Evolutionary conservation across 2,888 invertebrate genomes (phyloP), one percentile per base, ranked within the genome.

Genomic region (Eulithis testata): DNA sequence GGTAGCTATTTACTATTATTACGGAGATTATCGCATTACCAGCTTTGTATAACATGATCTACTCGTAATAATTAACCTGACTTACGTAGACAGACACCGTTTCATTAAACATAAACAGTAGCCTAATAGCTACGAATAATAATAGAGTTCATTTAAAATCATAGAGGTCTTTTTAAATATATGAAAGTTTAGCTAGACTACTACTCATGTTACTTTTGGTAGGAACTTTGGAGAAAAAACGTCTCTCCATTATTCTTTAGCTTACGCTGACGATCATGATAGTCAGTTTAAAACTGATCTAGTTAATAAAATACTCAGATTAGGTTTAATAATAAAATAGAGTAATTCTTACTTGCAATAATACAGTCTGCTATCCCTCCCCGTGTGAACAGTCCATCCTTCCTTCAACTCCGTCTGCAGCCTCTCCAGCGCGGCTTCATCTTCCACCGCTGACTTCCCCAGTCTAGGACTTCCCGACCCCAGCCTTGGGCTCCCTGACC

Each of bases 311-410:
- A 40, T 7, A 40, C 31, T 5, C 3, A 40, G 5, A 37, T 37
- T 5, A 37, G 6, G 5, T 37, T 37, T 37, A 49, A 49, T 3
- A 21, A 50, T 8, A 50, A n/a, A 31, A 11, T 31, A 31, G 11
- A 51, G 27, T 11, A 31, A 21, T 36, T 94, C 97, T 95, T 91
- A 98, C 98, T 98, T 97, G 96, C 97, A 97, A 94, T 97, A 98
- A 90, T 97, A 98, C 68, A 97, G 95, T 76, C 97, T 94, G 70
- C 97, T 97, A 83, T 96, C 96, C 77, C 95, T 95, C 82, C 95
- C 95, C 68, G 95, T 94, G 85, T 97, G 96, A n/a, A 95, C 96
- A 12, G 96, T 96, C 96, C 96, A 97, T 66, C 96, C 96, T 69
- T 95, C 94, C 81, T 95, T 95, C 69, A 96, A 86, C 75, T 94